Evolutionary conservation across 2,888 invertebrate species (phyloP).

Genomic region (Oxyteleia sp.): DNA sequence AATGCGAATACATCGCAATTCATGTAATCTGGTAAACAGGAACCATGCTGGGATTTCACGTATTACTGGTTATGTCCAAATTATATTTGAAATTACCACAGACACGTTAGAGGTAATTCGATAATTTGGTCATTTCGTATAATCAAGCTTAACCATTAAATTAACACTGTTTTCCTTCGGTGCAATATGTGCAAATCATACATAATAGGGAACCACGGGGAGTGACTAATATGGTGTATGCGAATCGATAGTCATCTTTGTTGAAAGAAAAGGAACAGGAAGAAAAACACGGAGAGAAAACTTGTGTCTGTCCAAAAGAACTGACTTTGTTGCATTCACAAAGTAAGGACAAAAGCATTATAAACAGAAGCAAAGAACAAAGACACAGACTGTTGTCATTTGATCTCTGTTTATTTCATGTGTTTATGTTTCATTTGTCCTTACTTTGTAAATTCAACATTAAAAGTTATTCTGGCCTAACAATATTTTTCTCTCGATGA

Average conservation of each 20-base stretch:
- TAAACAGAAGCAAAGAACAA: too few species aligned
- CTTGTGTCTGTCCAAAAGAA: too few species aligned
- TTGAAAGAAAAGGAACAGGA: slow-evolving; percentile 24
- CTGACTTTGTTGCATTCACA: too few species aligned
- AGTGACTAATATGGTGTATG: slow-evolving; percentile 29
- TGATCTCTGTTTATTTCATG: too few species aligned
- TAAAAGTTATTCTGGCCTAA: too few species aligned
- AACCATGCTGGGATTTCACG: slow-evolving; percentile 52
- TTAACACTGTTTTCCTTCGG: slow-evolving; percentile 68
- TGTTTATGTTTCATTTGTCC: too few species aligned
- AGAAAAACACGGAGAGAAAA: too few species aligned
- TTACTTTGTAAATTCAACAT: too few species aligned
- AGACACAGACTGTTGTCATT: too few species aligned
- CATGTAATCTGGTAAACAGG: slow-evolving; percentile 39
- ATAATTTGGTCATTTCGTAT: slow-evolving; percentile 63
- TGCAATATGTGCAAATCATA: slow-evolving; percentile 61
- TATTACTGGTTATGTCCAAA: slow-evolving; percentile 58
- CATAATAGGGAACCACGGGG: slow-evolving; percentile 46
- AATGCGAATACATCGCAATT: slow-evolving; percentile 34
- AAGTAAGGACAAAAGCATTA: too few species aligned
- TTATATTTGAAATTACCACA: slow-evolving; percentile 53
- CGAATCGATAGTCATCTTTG: slow-evolving; percentile 38
- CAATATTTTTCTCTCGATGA: too few species aligned
- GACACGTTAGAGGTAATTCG: slow-evolving; percentile 45
- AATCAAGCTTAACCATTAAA: slow-evolving; percentile 60